phyloP scores from a whole-genome alignment of 2,888 invertebrate genomes.

The Invenusta paracnida region DNA sequence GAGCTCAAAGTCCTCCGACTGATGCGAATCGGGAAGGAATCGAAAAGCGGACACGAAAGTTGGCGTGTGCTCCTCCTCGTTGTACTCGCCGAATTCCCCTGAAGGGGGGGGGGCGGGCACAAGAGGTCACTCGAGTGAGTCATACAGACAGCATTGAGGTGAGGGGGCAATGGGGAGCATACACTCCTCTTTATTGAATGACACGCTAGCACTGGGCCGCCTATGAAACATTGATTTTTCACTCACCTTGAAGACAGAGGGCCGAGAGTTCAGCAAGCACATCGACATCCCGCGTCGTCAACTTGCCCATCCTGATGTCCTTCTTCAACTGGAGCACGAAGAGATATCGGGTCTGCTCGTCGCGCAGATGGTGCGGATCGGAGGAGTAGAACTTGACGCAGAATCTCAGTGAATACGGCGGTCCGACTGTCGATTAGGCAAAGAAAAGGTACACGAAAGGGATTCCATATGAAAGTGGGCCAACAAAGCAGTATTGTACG shows the following conservation, averaged over 20 bases:
- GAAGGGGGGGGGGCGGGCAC: conserved; percentile 49
- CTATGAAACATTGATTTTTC: no score
- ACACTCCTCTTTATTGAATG: no score
- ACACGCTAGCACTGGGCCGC: no score
- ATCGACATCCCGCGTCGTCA: conserved; percentile 76
- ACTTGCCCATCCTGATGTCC: conserved; percentile 82
- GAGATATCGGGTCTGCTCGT: conserved; percentile 91
- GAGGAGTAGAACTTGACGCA: conserved; percentile 98
- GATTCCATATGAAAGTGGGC: neutral
- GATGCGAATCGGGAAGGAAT: conserved; percentile 77
- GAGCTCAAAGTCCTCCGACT: conserved; percentile 91
- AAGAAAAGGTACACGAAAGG: no score
- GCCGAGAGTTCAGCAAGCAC: conserved; percentile 84
- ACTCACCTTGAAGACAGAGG: conserved; percentile 81
- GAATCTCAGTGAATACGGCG: conserved; percentile 66
- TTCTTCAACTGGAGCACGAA: conserved; percentile 94
- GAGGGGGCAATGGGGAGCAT: no score
- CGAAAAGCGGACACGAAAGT: conserved; percentile 94
- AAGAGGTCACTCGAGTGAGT: neutral
- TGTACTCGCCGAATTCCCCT: conserved; percentile 96
- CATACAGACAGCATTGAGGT: no score
- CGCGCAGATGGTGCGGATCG: conserved; percentile 83
- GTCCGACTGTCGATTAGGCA: conserved; percentile 39
- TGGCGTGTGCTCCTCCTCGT: conserved; percentile 82
- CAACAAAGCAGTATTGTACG: no score